A percentile compares a stretch with the other conserved stretches of the same genome.
Evolutionary conservation across 1,140 invertebrate genomes (phyloP).

Genomic region (Ostrea edulis): DNA sequence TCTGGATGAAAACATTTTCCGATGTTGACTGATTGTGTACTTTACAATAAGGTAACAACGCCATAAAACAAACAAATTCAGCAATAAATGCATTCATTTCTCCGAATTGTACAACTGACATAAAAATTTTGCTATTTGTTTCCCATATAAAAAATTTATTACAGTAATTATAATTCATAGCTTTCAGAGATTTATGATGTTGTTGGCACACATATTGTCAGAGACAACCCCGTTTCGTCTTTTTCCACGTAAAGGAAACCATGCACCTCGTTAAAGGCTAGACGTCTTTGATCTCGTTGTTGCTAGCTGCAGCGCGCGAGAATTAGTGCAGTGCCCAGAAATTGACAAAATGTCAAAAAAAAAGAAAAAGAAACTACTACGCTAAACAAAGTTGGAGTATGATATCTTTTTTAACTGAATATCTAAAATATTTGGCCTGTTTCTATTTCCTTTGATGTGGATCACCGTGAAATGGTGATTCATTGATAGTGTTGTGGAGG

Average conservation of each 20-base stretch:
- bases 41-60: no score
- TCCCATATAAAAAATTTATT: not conserved
- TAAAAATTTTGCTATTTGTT: not conserved
- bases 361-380: not conserved
- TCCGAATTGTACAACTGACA: not conserved
- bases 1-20: not conserved
- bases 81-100: no score
- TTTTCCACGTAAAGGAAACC: not conserved
- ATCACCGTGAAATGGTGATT: slow-evolving; percentile 25
- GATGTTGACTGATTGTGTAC: no score
- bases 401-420: slow-evolving; percentile 8
- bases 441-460: slow-evolving; percentile 3
- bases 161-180: not conserved
- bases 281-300: not conserved
- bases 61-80: no score
- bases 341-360: slow-evolving; percentile 13
- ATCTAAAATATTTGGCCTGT: slow-evolving; percentile 19
- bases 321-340: not conserved
- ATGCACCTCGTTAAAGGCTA: not conserved
- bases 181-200: not conserved
- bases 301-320: not conserved
- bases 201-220: not conserved
- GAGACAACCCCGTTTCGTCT: not conserved
- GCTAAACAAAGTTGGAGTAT: not conserved
- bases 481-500: slow-evolving; percentile 25